These are phyloP conservation scores for Ptychoptera albimana DNA, from an alignment of 2,888 invertebrate species.

Conservation along the genomic window DNA sequence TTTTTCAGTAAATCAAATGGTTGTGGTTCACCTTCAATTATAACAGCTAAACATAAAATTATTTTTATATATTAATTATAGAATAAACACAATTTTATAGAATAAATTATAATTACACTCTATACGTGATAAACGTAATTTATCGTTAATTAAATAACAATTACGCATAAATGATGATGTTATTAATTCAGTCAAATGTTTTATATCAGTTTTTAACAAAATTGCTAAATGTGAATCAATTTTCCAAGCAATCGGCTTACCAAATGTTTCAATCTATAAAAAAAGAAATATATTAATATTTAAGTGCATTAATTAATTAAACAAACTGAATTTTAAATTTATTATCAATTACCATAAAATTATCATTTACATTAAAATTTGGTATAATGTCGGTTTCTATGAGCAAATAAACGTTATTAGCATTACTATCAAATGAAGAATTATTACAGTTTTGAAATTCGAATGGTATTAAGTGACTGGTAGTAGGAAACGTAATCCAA, in stretches of 20 bases:
- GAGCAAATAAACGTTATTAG: constrained; percentile 16
- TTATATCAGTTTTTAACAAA: constrained; percentile 60
- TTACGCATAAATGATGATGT: constrained; percentile 55
- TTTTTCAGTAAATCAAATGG: constrained; percentile 32
- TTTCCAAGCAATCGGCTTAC: constrained; percentile 65
- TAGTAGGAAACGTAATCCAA: constrained; percentile 35
- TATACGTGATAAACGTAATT: constrained; percentile 54
- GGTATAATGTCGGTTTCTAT: constrained; percentile 25
- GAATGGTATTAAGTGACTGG: constrained; percentile 28
- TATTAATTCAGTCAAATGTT: constrained; percentile 50
- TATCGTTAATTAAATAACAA: constrained; percentile 59
- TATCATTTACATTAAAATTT: constrained; percentile 11
- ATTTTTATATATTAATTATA: not conserved
- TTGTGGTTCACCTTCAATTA: constrained; percentile 40
- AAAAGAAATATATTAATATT: not conserved
- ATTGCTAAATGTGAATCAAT: constrained; percentile 56
- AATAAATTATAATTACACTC: constrained; percentile 45
- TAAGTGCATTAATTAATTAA: constrained; percentile 9
- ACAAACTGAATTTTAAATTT: not conserved
- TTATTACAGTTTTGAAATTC: constrained; percentile 12
- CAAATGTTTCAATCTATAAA: constrained; percentile 59
- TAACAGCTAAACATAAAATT: constrained; percentile 35
- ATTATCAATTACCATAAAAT: constrained; percentile 16
- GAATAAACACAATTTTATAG: no score
- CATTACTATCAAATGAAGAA: not conserved